Base-by-base conservation (phyloP, 2,113 vertebrate genomes). In the Mixornis gularis region DNA sequence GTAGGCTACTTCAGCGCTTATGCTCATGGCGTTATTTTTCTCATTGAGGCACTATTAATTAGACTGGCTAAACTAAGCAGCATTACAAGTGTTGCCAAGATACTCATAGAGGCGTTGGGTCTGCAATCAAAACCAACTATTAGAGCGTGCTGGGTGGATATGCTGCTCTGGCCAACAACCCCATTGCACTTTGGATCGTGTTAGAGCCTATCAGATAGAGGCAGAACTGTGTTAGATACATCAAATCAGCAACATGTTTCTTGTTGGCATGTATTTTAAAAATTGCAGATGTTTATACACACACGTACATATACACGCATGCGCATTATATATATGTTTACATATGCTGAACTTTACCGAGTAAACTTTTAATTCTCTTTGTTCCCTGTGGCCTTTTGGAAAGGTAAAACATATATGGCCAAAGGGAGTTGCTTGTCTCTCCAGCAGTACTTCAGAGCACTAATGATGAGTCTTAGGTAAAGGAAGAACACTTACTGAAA, bases 51-150 rank as follows among this genome's bases (percentile, higher is more conserved):
- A 27, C 74, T 79, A 29, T 92, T 94, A 96, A 95, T 96, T 94
- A 89, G 87, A 29, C 73, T 87, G 81, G 73, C 62, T 82, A 65
- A 93, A 68, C 81, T 82, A 59, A 92, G 77, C 53, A 65, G 66
- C 59, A 48, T 79, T 89, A 53, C 16, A 82, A 89, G 66, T 62
- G 84, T 93, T 95, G 95, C 90, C 96, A 95, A 91, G 89, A 87
- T 92, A 72, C 89, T 84, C 3, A 3, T 2, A 21, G 78, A 91
- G 84, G 56, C 7, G 1, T 89, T 3, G 17, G 66, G 66, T 89
- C 80, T 85, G 71, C 86, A 85, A 27, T 90, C 84, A 86, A 90
- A 95, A 69, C 69, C 86, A 20, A 29, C 89, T 82, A 32, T 94
- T 93, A 65, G 34, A 65, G 83, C 49, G 1, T 60, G 65, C 83